phyloP scores from a whole-genome alignment of 2,113 vertebrate species.

The Mormyrus iriodes region DNA sequence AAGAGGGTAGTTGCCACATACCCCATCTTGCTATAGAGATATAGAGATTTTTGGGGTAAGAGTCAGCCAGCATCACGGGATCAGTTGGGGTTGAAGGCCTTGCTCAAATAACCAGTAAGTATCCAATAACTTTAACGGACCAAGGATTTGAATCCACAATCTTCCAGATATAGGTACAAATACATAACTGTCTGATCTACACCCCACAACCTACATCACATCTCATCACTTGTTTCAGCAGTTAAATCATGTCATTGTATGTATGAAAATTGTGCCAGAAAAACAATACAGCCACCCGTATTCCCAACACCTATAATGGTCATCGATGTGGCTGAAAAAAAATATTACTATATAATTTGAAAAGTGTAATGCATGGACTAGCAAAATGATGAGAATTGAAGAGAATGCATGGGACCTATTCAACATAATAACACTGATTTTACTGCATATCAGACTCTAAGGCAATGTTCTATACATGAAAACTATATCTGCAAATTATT shows the following conservation, averaged over 20 bases:
- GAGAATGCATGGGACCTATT: neutral
- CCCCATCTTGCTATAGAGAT: neutral
- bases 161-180: neutral
- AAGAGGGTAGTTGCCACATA: neutral
- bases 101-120: neutral
- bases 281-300: neutral
- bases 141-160: neutral
- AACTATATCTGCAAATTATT: neutral
- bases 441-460: neutral
- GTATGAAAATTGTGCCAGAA: constrained; percentile 11
- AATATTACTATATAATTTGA: neutral
- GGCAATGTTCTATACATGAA: neutral
- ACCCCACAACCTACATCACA: neutral
- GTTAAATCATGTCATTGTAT: constrained; percentile 11
- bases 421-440: neutral
- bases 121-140: neutral
- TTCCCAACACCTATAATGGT: neutral
- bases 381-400: neutral
- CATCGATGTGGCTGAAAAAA: neutral
- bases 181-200: neutral
- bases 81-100: neutral
- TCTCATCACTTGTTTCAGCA: neutral
- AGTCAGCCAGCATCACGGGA: neutral
- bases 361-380: neutral
- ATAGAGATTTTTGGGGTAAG: neutral